Conservation (phyloP, 1,140 invertebrate genomes). For the Ooceraea biroi region DNA sequence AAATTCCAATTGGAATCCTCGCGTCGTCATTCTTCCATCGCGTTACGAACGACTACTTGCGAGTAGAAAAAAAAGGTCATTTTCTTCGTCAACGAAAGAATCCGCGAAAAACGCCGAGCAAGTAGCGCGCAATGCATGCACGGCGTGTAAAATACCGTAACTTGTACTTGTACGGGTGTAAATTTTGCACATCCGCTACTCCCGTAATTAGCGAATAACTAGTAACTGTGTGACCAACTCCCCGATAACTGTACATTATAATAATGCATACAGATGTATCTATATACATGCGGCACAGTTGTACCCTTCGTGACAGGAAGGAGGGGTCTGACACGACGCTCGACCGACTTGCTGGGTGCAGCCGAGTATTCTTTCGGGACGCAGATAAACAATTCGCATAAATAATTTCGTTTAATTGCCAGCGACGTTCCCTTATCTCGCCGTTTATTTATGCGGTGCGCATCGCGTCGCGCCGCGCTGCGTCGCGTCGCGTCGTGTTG, state of each 20-base stretch:
- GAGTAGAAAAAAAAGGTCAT: background rate
- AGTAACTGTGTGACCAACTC: background rate
- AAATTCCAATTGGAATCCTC: constrained; percentile 1
- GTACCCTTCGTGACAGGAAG: background rate
- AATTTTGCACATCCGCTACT: too few relatives aligned
- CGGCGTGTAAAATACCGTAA: background rate
- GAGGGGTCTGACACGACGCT: background rate
- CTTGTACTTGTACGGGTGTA: background rate
- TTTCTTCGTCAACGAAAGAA: background rate
- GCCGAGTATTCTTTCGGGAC: constrained; percentile 10
- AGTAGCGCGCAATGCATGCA: too few relatives aligned
- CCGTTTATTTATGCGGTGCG: constrained; percentile 30
- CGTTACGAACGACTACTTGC: background rate
- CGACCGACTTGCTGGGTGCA: too few relatives aligned
- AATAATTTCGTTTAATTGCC: constrained; percentile 48
- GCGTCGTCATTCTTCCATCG: constrained; percentile 26
- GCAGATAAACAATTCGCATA: constrained; percentile 19
- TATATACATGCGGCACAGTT: background rate
- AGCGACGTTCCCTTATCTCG: constrained; percentile 17
- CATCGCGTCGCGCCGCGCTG: background rate
- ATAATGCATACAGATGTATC: background rate
- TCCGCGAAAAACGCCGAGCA: background rate
- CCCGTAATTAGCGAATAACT: background rate
- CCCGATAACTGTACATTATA: background rate
- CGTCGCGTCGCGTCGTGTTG: background rate